Evolutionary conservation across 2,797 vertebrate species (phyloP), one percentile per base, ranked within the genome.

Genomic region (Morelia viridis): DNA sequence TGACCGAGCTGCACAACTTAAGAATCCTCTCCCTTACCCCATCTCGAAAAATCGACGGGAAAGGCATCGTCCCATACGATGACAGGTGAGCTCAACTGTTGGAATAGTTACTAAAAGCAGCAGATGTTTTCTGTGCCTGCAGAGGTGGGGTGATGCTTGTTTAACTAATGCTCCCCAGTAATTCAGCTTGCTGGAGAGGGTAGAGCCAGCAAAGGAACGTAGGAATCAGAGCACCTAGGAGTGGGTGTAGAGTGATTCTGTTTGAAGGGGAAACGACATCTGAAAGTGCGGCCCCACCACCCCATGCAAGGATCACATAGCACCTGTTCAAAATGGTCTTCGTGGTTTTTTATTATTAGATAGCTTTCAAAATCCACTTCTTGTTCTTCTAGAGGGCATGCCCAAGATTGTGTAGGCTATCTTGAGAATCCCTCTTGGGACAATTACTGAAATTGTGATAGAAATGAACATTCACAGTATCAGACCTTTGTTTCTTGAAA

Each of bases 21-120:
- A 98, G 98, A 28, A 97, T 99, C 68, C 96, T 99, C 22, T 98
- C 98, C 11, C 98, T 97, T 94, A 99, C 98, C 0, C 99, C 99
- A 0, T 99, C 98, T 28, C 97, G 98, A 89, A 98, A 98, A 91
- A 96, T 99, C 65, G 96, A 97, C 64, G 98, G 98, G 91, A 98
- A 97, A 96, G 98, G 98, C 94, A 98, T 99, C 93, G 97, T 96
- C 95, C 98, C 98, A 0, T 98, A 99, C 6, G 99, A 99, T 56
- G 98, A 99, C 98, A 98, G 98, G 98, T 99, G 96, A 93, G n/a
- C 24, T 3, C 17, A 31, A 24, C 9, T 60, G 61, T 85, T 80
- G 58, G 26, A 85, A 80, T 4, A 5, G 0, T 2, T 10, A 12
- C 15, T 22, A 24, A 1, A 8, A 15, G 9, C 2, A 19, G 5